Percentiles rank a stretch among this genome's conserved stretches.
Conservation (phyloP, 1,140 invertebrate species). For the Leptinotarsa undecemlineata region DNA sequence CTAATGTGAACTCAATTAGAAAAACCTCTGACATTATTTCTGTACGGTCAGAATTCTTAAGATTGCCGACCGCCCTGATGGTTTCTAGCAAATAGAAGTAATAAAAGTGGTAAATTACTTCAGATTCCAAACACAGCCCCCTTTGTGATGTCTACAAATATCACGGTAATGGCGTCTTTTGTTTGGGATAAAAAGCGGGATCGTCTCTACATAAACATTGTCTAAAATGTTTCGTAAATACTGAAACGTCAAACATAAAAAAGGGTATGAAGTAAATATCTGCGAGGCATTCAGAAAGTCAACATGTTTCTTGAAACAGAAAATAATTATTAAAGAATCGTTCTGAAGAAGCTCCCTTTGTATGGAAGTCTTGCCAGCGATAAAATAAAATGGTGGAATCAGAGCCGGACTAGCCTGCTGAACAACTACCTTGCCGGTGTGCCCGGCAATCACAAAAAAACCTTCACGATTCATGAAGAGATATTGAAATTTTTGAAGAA, state of each 20-base stretch:
- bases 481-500: too few species aligned
- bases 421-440: too few species aligned
- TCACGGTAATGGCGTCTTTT: not conserved
- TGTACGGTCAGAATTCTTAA: not conserved
- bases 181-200: not conserved
- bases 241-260: not conserved
- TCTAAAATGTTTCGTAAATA: constrained; percentile 8
- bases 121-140: not conserved
- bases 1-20: too few species aligned
- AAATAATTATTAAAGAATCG: too few species aligned
- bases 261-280: not conserved
- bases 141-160: constrained; percentile 6
- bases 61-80: not conserved
- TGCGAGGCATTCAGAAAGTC: not conserved
- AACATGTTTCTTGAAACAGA: too few species aligned
- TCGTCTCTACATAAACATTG: not conserved
- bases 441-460: too few species aligned
- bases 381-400: too few species aligned
- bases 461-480: too few species aligned
- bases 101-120: constrained; percentile 4
- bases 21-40: not conserved
- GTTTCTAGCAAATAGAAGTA: constrained; percentile 1
- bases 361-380: too few species aligned
- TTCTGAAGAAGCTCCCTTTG: too few species aligned
- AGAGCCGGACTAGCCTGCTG: too few species aligned